Percentiles rank a stretch among this genome's conserved stretches.
Evolutionary conservation across 2,888 invertebrate species (phyloP).

Genomic region (Nomada ferruginata): DNA sequence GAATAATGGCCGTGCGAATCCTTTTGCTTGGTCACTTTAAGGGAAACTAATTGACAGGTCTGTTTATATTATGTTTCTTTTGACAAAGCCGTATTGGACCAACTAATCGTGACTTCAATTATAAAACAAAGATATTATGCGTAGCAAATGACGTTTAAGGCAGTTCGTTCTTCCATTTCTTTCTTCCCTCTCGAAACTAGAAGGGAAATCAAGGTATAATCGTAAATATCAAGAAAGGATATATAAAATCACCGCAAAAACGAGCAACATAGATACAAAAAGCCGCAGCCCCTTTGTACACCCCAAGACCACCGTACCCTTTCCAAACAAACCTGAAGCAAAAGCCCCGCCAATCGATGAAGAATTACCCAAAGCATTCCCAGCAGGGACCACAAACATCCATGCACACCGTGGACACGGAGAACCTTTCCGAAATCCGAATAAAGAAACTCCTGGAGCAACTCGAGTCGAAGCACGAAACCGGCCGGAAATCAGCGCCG

Average conservation of each 20-base stretch:
- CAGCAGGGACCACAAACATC: not conserved
- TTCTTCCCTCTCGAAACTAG: too few species aligned
- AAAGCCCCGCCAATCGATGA: not conserved
- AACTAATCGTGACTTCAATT: too few species aligned
- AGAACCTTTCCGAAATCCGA: not conserved
- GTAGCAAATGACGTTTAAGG: too few species aligned
- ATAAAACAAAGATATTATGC: too few species aligned
- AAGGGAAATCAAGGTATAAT: too few species aligned
- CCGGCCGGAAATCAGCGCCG: not conserved
- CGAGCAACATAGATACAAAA: not conserved
- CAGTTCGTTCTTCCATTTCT: too few species aligned
- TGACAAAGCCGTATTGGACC: too few species aligned
- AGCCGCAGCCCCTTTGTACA: not conserved
- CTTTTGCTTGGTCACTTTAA: too few species aligned
- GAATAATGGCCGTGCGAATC: too few species aligned
- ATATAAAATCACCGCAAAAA: not conserved
- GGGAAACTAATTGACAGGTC: too few species aligned
- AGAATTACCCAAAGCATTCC: conserved; percentile 4
- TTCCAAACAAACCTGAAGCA: not conserved
- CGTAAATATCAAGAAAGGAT: too few species aligned
- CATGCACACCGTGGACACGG: not conserved
- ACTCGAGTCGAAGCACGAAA: not conserved
- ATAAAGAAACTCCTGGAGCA: not conserved
- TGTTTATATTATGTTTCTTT: too few species aligned
- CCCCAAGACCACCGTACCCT: not conserved